Percentiles rank a stretch among this genome's conserved stretches.
phyloP scores from a whole-genome alignment of 2,888 invertebrate species.

The Plusia festucae region DNA sequence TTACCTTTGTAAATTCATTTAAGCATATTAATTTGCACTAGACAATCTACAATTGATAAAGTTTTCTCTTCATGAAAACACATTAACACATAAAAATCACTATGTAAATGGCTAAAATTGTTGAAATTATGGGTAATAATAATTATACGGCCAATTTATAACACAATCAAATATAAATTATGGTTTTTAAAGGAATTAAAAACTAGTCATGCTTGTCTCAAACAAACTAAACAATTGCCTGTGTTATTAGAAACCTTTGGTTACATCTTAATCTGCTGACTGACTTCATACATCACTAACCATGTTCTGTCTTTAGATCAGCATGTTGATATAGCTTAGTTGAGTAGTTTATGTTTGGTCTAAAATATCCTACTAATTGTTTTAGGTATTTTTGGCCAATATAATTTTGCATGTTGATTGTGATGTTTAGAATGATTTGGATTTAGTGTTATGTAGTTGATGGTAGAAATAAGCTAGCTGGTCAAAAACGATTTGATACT shows the following conservation, averaged over 20 bases:
- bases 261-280: conserved; percentile 32
- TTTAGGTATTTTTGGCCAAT: conserved; percentile 29
- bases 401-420: conserved; percentile 45
- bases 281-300: conserved; percentile 36
- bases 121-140: conserved; percentile 19
- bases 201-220: conserved; percentile 54
- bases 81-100: conserved; percentile 34
- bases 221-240: conserved; percentile 43
- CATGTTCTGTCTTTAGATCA: conserved; percentile 34
- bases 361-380: conserved; percentile 22
- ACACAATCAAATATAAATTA: conserved; percentile 30
- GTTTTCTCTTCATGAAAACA: conserved; percentile 29
- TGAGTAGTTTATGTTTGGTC: conserved; percentile 16
- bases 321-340: conserved; percentile 35
- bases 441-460: conserved; percentile 29
- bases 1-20: not conserved
- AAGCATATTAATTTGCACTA: conserved; percentile 52
- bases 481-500: conserved; percentile 30
- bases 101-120: conserved; percentile 29
- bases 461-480: conserved; percentile 42
- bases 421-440: conserved; percentile 32
- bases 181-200: conserved; percentile 26
- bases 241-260: conserved; percentile 35
- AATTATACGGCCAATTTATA: conserved; percentile 17
- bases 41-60: conserved; percentile 35